A percentile compares a stretch with the other conserved stretches of the same genome.
Evolutionary conservation across 2,888 invertebrate genomes (phyloP).

Genomic region (Ormyrus rosae): DNA sequence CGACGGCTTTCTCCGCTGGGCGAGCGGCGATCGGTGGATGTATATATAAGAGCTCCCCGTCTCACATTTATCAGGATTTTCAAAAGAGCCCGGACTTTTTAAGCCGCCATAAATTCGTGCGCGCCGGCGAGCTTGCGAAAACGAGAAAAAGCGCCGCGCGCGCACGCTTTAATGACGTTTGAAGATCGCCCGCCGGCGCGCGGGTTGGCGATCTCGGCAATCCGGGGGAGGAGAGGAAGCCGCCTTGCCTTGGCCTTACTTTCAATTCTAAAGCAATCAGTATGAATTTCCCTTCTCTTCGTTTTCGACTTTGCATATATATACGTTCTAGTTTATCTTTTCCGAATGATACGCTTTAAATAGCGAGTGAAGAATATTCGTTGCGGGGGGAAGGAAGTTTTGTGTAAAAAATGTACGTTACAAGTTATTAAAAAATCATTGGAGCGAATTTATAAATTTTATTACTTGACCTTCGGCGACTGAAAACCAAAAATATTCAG

Average conservation of each 20-base stretch:
- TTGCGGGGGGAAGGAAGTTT: too few relatives aligned
- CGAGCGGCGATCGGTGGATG: too few relatives aligned
- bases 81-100: slow-evolving; percentile 79
- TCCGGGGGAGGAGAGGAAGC: neutral
- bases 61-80: slow-evolving; percentile 82
- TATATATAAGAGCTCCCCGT: slow-evolving; percentile 40
- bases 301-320: slow-evolving; percentile 21
- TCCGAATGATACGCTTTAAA: too few relatives aligned
- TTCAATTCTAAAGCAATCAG: slow-evolving; percentile 54
- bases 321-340: too few relatives aligned
- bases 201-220: neutral
- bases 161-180: slow-evolving; percentile 66
- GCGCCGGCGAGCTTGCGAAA: slow-evolving; percentile 60
- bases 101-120: slow-evolving; percentile 74
- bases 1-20: slow-evolving; percentile 27
- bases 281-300: slow-evolving; percentile 43
- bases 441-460: too few relatives aligned
- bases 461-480: too few relatives aligned
- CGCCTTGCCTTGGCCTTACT: slow-evolving; percentile 22
- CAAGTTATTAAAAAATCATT: too few relatives aligned
- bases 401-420: too few relatives aligned
- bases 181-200: slow-evolving; percentile 63
- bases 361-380: too few relatives aligned
- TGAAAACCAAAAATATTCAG: too few relatives aligned
- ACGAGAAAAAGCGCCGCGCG: slow-evolving; percentile 53